Conservation (phyloP, 2,113 vertebrate genomes). For the Callaeas wilsoni region DNA sequence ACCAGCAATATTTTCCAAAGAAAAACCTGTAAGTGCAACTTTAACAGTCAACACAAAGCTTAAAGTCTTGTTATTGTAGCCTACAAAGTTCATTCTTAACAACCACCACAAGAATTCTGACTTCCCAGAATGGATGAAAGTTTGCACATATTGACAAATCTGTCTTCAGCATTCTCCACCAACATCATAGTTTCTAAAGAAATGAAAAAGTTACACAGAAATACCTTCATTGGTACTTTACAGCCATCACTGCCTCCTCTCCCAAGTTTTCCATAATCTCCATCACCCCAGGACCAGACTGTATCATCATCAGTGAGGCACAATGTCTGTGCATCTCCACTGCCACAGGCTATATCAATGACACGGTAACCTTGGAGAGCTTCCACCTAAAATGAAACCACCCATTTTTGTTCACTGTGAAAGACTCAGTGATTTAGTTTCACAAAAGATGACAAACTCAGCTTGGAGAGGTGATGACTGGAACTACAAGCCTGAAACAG, state of each 20-base stretch:
- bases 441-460: background rate
- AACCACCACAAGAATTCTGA: background rate
- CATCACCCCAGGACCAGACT: conserved; percentile 99
- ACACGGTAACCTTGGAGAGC: conserved; percentile 94
- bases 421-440: background rate
- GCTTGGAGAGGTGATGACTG: background rate
- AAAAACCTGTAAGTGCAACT: background rate
- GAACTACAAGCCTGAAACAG: background rate
- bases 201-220: background rate
- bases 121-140: background rate
- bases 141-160: background rate
- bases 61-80: background rate
- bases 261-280: conserved; percentile 96
- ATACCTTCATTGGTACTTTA: conserved; percentile 98
- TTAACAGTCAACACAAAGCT: background rate
- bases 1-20: background rate
- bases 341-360: conserved; percentile 95
- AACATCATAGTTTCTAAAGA: background rate
- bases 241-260: conserved; percentile 96
- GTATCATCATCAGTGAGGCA: conserved; percentile 96
- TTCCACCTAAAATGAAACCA: conserved; percentile 82
- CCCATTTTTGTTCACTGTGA: background rate
- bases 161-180: background rate
- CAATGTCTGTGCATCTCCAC: conserved; percentile 93
- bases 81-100: background rate